Evolutionary conservation across 2,888 invertebrate genomes (phyloP), one percentile per base, ranked within the genome.

Genomic region (Troilus luridus): DNA sequence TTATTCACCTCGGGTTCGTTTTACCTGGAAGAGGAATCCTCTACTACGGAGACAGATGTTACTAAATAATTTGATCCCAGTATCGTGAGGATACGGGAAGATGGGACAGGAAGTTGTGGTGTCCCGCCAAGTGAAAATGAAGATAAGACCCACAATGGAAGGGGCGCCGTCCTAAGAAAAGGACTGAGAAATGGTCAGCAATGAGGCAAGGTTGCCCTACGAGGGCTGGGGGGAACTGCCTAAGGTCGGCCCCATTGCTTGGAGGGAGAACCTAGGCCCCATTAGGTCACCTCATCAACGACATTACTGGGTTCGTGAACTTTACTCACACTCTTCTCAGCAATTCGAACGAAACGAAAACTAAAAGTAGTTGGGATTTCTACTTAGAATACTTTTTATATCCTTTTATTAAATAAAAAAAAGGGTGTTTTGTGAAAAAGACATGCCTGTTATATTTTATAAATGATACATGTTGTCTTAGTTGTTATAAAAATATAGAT

Each of bases 121-220:
- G 6, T 77, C 72, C 72, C 19, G 6, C 27, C 72, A 77, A 77
- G 72, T 77, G 72, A 77, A 77, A 77, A 77, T 77, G 72, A 41
- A 41, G 72, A 77, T 77, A 77, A 77, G 72, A 21, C 24, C 72
- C 10, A 77, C 72, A 77, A 77, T 77, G 41, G 72, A 77, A 41
- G 41, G 17, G 72, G 27, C 17, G 6, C 41, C 8, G 72, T 77
- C 27, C 21, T 77, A 67, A 77, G 72, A 77, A 77, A 77, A 19
- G 27, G 72, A 41, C 41, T 41, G 72, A 41, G 72, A 77, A 77
- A 77, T 77, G 72, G 72, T 77, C 72, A 77, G 27, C 72, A 77
- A 14, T 77, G 27, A 77, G 8, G 27, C 41, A 5, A 41, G 41
- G 41, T 41, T 1, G 5, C 27, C 8, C 67, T 67, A 41, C 5